These are phyloP conservation scores for Coranthus polyacanthus DNA, from an alignment of 2,797 vertebrate genomes.

Conservation along the genomic window DNA sequence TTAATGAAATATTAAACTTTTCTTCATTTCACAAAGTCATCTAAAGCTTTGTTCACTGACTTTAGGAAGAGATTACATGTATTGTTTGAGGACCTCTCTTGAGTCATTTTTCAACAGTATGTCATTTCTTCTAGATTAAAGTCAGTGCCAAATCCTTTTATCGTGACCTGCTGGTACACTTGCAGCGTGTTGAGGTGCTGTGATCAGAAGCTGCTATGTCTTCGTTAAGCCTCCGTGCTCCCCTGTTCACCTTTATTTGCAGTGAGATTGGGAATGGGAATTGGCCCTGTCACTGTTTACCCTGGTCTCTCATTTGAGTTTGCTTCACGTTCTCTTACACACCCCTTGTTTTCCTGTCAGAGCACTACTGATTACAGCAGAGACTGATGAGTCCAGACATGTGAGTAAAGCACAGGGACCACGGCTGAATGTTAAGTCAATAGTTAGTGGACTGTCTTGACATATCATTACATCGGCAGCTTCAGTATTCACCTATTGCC, in stretches of 20 bases:
- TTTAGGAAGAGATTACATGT: constrained; percentile 49
- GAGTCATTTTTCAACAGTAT: constrained; percentile 24
- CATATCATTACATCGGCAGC: constrained; percentile 18
- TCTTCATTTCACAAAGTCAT: constrained; percentile 26
- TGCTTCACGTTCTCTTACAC: constrained; percentile 66
- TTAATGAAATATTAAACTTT: background rate
- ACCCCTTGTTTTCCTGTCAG: constrained; percentile 74
- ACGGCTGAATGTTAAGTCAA: constrained; percentile 66
- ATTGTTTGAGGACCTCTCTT: constrained; percentile 54
- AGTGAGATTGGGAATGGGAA: constrained; percentile 73
- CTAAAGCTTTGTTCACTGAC: constrained; percentile 24
- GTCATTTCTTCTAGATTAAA: constrained; percentile 63
- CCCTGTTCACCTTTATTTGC: constrained; percentile 78
- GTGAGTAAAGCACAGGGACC: constrained; percentile 71
- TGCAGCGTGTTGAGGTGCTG: constrained; percentile 39
- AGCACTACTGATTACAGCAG: constrained; percentile 73
- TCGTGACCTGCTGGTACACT: constrained; percentile 45
- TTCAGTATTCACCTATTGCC: constrained; percentile 12
- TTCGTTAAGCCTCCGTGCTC: constrained; percentile 70
- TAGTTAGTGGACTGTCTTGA: constrained; percentile 32
- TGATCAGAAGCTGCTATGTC: constrained; percentile 71
- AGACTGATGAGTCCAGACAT: constrained; percentile 75
- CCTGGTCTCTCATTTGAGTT: constrained; percentile 73
- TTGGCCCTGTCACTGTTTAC: constrained; percentile 80
- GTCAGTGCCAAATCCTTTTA: constrained; percentile 48